Conservation (phyloP, 2,797 vertebrate species). For the Nannoperca obscura region DNA sequence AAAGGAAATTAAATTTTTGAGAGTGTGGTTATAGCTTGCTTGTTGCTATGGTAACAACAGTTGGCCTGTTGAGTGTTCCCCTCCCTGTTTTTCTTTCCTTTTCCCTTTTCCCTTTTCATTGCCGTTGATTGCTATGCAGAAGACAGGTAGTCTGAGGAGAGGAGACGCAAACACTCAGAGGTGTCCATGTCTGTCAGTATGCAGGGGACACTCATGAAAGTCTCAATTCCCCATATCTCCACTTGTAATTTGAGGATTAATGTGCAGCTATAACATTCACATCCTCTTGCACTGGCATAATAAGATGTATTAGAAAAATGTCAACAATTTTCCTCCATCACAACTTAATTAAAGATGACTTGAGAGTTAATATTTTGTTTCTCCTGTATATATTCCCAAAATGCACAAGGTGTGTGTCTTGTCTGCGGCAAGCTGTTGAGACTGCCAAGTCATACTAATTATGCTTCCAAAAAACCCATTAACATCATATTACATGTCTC, state of each 20-base stretch:
- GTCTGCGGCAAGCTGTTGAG: background rate
- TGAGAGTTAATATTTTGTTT: constrained; percentile 14
- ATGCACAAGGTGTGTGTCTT: background rate
- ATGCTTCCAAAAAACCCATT: background rate
- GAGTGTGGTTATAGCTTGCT: constrained; percentile 62
- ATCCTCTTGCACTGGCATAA: background rate
- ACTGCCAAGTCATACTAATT: constrained; percentile 5
- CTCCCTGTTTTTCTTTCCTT: constrained; percentile 28
- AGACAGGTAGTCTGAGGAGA: constrained; percentile 51
- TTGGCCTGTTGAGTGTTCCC: constrained; percentile 54
- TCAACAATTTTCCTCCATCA: constrained; percentile 9
- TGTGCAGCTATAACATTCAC: constrained; percentile 4
- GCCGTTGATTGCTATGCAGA: constrained; percentile 56
- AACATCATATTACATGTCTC: background rate
- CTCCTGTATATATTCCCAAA: background rate
- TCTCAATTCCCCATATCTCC: constrained; percentile 16
- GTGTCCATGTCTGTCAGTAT: constrained; percentile 51
- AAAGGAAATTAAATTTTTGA: constrained; percentile 72
- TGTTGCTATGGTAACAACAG: constrained; percentile 73
- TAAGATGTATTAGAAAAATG: constrained; percentile 19
- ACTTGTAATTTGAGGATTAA: constrained; percentile 17
- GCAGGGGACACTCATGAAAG: constrained; percentile 25
- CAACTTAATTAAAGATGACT: constrained; percentile 19
- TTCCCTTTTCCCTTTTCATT: constrained; percentile 47
- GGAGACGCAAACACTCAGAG: constrained; percentile 43